phyloP scores from a whole-genome alignment of 53 echinoderm and acorn worm genomes.

The Mesocentrotus franciscanus region DNA sequence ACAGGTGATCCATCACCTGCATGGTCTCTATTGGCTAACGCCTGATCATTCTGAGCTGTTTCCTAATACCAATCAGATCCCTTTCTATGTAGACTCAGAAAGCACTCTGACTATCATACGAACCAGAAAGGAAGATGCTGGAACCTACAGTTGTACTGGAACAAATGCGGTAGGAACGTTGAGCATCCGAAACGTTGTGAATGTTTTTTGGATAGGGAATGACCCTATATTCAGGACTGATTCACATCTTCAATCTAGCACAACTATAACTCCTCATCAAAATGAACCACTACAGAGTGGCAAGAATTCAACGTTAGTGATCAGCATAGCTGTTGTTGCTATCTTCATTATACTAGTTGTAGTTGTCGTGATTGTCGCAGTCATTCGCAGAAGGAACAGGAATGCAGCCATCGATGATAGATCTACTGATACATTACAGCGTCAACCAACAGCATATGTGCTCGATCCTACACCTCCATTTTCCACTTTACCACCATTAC shows the following conservation, averaged over 20 bases:
- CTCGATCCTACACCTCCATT: constrained; percentile 17
- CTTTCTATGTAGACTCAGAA: constrained; percentile 23
- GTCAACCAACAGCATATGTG: neutral
- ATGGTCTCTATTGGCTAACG: constrained; percentile 47
- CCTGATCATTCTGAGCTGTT: constrained; percentile 42
- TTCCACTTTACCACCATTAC: neutral
- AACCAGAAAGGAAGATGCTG: constrained; percentile 12
- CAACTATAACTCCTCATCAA: neutral
- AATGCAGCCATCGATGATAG: neutral
- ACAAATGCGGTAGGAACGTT: constrained; percentile 20
- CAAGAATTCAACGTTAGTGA: neutral
- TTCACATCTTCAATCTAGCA: neutral
- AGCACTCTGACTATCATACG: constrained; percentile 47
- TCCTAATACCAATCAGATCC: neutral
- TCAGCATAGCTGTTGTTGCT: neutral
- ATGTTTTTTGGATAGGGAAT: neutral
- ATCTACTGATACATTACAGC: neutral
- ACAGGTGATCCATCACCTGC: constrained; percentile 44
- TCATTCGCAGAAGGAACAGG: neutral
- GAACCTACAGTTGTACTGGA: constrained; percentile 55
- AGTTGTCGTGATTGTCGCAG: neutral
- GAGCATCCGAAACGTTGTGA: constrained; percentile 19
- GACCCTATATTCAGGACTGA: neutral
- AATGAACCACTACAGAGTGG: neutral
- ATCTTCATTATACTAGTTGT: neutral